These are phyloP conservation scores for Clarias platycephalus DNA, from an alignment of 2,797 vertebrate species.

Conservation along the genomic window DNA sequence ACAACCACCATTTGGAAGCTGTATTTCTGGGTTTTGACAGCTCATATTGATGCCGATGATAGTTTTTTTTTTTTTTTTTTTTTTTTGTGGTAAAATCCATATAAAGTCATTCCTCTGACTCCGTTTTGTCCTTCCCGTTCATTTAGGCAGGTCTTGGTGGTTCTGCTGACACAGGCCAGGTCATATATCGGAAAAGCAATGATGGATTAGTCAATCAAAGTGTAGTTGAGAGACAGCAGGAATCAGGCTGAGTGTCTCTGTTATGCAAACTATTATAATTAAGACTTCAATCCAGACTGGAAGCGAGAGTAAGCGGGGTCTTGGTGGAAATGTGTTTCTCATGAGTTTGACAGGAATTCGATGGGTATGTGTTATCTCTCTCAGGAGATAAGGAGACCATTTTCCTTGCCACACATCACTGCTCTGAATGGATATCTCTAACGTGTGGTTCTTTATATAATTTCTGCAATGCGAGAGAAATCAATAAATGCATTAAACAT, in stretches of 20 bases:
- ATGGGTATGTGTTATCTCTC: conserved; percentile 56
- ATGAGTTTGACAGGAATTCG: conserved; percentile 55
- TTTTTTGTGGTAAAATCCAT: conserved; percentile 9
- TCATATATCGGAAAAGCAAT: conserved; percentile 49
- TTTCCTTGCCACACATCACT: conserved; percentile 36
- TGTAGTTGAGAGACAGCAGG: conserved; percentile 40
- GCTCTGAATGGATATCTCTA: conserved; percentile 48
- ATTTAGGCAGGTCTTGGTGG: conserved; percentile 31
- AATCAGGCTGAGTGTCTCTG: conserved; percentile 52
- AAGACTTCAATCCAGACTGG: conserved; percentile 44
- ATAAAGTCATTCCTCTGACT: conserved; percentile 33
- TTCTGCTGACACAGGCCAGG: conserved; percentile 39
- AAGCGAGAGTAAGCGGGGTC: conserved; percentile 29
- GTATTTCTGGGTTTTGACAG: conserved; percentile 3
- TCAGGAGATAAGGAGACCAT: conserved; percentile 57
- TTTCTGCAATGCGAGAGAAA: conserved; percentile 71
- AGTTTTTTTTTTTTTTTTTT: not conserved
- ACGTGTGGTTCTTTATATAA: conserved; percentile 71
- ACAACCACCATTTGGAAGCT: conserved; percentile 13
- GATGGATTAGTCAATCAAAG: conserved; percentile 43
- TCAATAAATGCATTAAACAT: conserved; percentile 78
- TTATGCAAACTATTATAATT: conserved; percentile 48
- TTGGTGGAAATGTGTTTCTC: conserved; percentile 53
- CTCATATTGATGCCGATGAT: not conserved
- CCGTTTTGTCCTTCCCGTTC: conserved; percentile 15